phyloP scores from a whole-genome alignment of 2,888 invertebrate genomes.

The Heliconius ismenius region DNA sequence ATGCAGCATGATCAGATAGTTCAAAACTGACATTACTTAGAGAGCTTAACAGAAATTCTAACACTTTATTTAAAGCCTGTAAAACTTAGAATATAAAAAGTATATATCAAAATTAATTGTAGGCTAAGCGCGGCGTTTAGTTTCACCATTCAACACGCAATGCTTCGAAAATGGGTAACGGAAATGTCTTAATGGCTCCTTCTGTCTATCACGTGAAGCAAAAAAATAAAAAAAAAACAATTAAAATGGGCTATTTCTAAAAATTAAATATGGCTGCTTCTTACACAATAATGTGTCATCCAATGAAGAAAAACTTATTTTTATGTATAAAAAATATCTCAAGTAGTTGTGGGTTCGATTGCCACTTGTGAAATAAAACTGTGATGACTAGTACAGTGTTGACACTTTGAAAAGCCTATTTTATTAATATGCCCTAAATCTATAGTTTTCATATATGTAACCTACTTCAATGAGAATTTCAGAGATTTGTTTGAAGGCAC shows the following conservation, averaged over 20 bases:
- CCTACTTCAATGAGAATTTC: no score
- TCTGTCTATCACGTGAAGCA: background rate
- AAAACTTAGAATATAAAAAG: background rate
- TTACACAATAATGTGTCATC: no score
- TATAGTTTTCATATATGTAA: no score
- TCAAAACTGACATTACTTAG: constrained; percentile 7
- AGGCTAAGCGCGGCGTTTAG: background rate
- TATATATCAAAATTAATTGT: background rate
- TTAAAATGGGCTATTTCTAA: no score
- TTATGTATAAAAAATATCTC: background rate
- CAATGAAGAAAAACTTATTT: no score
- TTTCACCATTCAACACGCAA: background rate
- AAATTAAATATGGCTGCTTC: no score
- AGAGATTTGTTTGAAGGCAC: background rate
- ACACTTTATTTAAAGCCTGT: constrained; percentile 10
- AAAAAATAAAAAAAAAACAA: background rate
- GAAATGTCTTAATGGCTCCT: background rate
- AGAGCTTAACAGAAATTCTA: constrained; percentile 24
- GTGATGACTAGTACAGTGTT: no score
- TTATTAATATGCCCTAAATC: no score
- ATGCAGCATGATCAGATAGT: constrained; percentile 50
- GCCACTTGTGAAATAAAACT: no score
- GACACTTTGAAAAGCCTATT: no score
- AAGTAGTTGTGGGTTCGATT: no score
- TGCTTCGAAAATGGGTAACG: background rate